These are phyloP conservation scores for Nerophis ophidion DNA, from an alignment of 2,113 vertebrate species.

Conservation along the genomic window DNA sequence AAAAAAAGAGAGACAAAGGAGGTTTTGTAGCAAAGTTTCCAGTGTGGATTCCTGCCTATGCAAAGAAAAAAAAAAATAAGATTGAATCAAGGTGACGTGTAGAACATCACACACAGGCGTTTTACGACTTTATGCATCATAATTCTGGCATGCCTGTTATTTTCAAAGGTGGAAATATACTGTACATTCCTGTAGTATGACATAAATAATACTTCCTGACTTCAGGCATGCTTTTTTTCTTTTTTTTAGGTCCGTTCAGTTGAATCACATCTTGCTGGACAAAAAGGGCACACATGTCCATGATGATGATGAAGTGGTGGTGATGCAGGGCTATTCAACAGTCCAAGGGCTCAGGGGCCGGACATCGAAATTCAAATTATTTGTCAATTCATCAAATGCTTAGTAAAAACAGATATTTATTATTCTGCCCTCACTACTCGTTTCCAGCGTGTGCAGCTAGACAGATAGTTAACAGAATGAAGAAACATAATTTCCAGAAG, in stretches of 20 bases:
- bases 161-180: conserved; percentile 5
- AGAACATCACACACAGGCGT: conserved; percentile 26
- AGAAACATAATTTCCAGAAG: too few relatives aligned
- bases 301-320: background rate
- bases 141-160: conserved; percentile 6
- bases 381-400: too few relatives aligned
- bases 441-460: too few relatives aligned
- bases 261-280: too few relatives aligned
- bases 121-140: conserved; percentile 23
- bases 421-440: too few relatives aligned
- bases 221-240: background rate
- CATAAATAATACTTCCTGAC: background rate
- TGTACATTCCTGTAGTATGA: background rate
- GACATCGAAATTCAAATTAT: too few relatives aligned
- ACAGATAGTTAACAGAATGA: too few relatives aligned
- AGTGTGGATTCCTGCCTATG: conserved; percentile 30
- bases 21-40: conserved; percentile 38
- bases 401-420: too few relatives aligned
- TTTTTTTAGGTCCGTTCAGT: background rate
- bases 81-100: conserved; percentile 56
- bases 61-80: conserved; percentile 49
- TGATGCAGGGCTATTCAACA: background rate
- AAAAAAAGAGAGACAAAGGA: conserved; percentile 33
- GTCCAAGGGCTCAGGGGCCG: too few relatives aligned
- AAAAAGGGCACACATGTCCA: too few relatives aligned